Percentiles rank a stretch among this genome's conserved stretches.
Conservation (phyloP, 2,888 invertebrate species). For the Orchesella flavescens region DNA sequence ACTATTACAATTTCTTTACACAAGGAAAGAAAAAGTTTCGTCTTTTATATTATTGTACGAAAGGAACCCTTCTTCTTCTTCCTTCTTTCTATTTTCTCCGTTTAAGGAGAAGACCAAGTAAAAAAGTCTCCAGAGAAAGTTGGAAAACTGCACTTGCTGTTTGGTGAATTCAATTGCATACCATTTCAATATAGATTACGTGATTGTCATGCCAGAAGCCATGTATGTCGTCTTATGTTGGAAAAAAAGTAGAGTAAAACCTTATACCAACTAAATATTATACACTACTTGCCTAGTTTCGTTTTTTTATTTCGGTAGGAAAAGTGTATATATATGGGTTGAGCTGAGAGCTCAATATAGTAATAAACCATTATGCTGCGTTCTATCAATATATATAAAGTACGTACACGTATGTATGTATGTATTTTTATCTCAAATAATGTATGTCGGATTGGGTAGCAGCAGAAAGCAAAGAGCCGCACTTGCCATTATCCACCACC, state of each 20-base stretch:
- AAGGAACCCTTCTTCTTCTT: not conserved
- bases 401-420: too few species aligned
- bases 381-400: too few species aligned
- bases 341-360: not conserved
- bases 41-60: not conserved
- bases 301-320: too few species aligned
- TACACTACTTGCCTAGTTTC: too few species aligned
- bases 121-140: slow-evolving; percentile 45
- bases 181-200: slow-evolving; percentile 61
- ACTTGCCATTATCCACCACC: slow-evolving; percentile 6
- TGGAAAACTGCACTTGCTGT: slow-evolving; percentile 52
- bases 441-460: not conserved
- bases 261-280: not conserved
- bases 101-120: slow-evolving; percentile 6
- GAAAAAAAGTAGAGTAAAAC: not conserved
- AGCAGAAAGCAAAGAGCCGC: too few species aligned
- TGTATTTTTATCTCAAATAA: slow-evolving; percentile 16
- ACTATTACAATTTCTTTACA: too few species aligned
- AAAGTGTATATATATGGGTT: too few species aligned
- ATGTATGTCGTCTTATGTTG: not conserved
- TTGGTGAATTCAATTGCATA: slow-evolving; percentile 58
- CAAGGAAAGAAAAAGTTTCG: too few species aligned
- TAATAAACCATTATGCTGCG: not conserved
- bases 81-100: not conserved
- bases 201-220: slow-evolving; percentile 58